Base-by-base conservation (phyloP, 2,113 vertebrate genomes). In the Orientallactaga bullata region DNA sequence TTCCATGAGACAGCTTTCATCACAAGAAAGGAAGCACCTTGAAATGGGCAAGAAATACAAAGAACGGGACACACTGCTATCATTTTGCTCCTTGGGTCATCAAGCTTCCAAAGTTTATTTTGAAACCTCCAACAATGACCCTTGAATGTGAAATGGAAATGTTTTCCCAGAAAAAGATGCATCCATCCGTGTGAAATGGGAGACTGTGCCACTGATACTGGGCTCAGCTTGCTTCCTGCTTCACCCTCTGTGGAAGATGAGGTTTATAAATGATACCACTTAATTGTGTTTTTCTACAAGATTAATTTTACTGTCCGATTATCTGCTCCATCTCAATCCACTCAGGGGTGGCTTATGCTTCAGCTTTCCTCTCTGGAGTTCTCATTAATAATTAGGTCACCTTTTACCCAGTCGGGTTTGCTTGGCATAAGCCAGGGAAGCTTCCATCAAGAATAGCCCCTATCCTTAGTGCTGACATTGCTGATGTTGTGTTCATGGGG, bases 251-350 rank as follows among this genome's bases (percentile, higher is more conserved):
- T 2, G 20, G 35, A 55, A 71, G 82, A 77, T 0, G 76, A 88
- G 85, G 88, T 79, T 69, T 60, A 79, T 69, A 92, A 79, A 61
- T 0, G 87, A 82, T 61, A 65, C 18, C 5, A 76, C 96, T 93
- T 93, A 81, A 94, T 86, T 86, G 66, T 90, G 63, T 91, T 91
- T 95, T 93, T 95, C 95, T 88, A 79, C 81, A 79, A 95, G 96
- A 91, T 93, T 88, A 89, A 93, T 91, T 94, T 95, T 94, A 95
- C 80, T 61, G 94, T 84, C 82, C 74, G 80, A 69, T 94, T 60
- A 88, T 78, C 77, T 42, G 88, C 89, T 85, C 84, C 77, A 93
- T 80, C 93, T 2, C 80, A 69, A 74, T 79, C 66, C 28, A 7
- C 60, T 89, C 87, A 35, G 85, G 89, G 88, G 81, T 85, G 73